Percentiles rank a stretch among this genome's conserved stretches.
Evolutionary conservation across 2,797 vertebrate species (phyloP).

Genomic region (Coregonus suidteri): DNA sequence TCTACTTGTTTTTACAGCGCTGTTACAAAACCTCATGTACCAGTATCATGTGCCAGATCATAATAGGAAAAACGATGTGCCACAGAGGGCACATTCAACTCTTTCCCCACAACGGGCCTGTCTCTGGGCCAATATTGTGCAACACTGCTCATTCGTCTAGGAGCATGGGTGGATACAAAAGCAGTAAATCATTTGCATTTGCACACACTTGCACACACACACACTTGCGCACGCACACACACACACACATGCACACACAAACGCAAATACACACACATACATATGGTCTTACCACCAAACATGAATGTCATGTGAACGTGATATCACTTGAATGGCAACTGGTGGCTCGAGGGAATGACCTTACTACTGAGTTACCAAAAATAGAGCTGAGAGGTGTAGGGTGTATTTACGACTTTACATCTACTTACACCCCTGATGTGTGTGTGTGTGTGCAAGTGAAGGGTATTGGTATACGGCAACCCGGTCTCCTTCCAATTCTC

Average conservation of each 20-base stretch:
- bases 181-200: not conserved
- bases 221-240: not conserved
- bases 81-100: constrained; percentile 33
- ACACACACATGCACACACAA: not conserved
- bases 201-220: not conserved
- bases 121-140: not conserved
- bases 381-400: constrained; percentile 47
- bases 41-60: not conserved
- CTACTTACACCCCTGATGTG: not conserved
- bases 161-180: constrained; percentile 9
- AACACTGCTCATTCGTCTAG: not conserved
- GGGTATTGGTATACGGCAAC: constrained; percentile 30
- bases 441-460: not conserved
- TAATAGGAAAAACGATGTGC: constrained; percentile 23
- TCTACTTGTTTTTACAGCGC: not conserved
- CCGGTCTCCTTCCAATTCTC: constrained; percentile 24
- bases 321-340: constrained; percentile 53
- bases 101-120: constrained; percentile 1
- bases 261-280: not conserved
- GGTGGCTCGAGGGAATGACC: constrained; percentile 20
- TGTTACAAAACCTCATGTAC: not conserved
- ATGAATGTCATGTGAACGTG: constrained; percentile 22
- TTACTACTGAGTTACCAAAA: constrained; percentile 44
- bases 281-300: not conserved
- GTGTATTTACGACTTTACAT: constrained; percentile 33